These are phyloP conservation scores for Paramuricea clavata DNA, from an alignment of 92 coral and sea anemone genomes.

Conservation along the genomic window DNA sequence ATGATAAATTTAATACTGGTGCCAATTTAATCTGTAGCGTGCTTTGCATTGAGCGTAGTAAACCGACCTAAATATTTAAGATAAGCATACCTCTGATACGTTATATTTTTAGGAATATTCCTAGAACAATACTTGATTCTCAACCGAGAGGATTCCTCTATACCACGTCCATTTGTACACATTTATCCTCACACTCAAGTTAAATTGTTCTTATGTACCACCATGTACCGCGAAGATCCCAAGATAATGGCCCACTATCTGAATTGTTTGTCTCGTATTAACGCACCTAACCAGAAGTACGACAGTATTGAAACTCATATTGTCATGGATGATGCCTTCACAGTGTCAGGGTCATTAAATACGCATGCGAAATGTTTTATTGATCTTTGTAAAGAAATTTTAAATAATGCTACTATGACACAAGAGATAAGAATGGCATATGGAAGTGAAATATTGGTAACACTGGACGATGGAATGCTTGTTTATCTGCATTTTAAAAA, in stretches of 20 bases:
- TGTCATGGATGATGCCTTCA: slow-evolving; percentile 76
- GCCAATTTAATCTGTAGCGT: too few species aligned
- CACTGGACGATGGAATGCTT: slow-evolving; percentile 52
- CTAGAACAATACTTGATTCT: slow-evolving; percentile 67
- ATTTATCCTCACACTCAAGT: slow-evolving; percentile 71
- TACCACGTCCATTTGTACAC: slow-evolving; percentile 58
- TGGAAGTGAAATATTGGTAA: slow-evolving; percentile 57
- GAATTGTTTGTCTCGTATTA: slow-evolving; percentile 66
- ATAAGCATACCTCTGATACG: not conserved
- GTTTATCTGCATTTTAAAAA: slow-evolving; percentile 58
- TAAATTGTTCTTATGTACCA: slow-evolving; percentile 76
- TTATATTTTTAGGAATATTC: slow-evolving; percentile 46
- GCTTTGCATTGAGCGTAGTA: too few species aligned
- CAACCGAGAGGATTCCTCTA: slow-evolving; percentile 68
- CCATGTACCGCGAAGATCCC: slow-evolving; percentile 82
- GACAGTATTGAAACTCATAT: slow-evolving; percentile 78
- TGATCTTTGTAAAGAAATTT: slow-evolving; percentile 31
- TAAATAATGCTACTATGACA: not conserved
- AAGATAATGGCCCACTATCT: slow-evolving; percentile 77
- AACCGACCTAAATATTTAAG: too few species aligned
- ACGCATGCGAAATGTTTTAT: slow-evolving; percentile 25
- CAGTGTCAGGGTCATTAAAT: slow-evolving; percentile 54
- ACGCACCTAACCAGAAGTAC: slow-evolving; percentile 48
- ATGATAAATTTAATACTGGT: too few species aligned
- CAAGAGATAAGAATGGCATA: slow-evolving; percentile 48